Evolutionary conservation across 2,797 vertebrate species (phyloP).

Genomic region (Falco berigora): DNA sequence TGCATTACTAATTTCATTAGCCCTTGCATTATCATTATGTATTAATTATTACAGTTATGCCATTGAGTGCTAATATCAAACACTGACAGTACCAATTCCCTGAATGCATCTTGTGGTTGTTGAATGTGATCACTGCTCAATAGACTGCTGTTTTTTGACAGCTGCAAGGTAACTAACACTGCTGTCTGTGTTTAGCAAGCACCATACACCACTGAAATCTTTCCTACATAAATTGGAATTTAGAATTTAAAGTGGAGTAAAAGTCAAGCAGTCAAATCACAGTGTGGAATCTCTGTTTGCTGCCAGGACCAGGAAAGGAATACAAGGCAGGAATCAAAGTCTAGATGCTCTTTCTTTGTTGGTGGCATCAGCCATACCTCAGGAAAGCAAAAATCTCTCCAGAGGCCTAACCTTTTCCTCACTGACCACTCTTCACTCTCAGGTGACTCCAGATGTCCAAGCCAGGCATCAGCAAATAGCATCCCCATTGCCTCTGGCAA

Average conservation of each 20-base stretch:
- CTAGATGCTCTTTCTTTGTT: not conserved
- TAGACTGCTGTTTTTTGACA: conserved; percentile 29
- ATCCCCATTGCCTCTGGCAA: not conserved
- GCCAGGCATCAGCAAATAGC: not conserved
- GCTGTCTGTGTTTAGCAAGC: not conserved
- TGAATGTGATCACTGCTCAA: conserved; percentile 31
- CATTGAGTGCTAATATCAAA: conserved; percentile 47
- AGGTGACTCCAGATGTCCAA: not conserved
- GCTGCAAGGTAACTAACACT: not conserved
- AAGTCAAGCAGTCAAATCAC: not conserved
- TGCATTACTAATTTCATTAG: conserved; percentile 61
- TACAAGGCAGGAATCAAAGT: not conserved
- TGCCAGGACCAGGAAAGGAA: not conserved
- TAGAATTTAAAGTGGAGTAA: not conserved
- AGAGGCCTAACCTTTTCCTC: not conserved
- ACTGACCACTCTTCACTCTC: not conserved
- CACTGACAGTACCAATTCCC: conserved; percentile 69
- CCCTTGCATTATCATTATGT: conserved; percentile 43
- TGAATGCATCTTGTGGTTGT: conserved; percentile 62
- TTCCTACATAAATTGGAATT: not conserved
- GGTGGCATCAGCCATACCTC: not conserved
- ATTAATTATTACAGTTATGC: conserved; percentile 70
- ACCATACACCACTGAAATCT: not conserved
- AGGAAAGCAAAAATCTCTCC: not conserved
- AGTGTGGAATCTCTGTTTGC: not conserved